phyloP scores from a whole-genome alignment of 2,888 invertebrate species.

The Caenorhabditis japonica region DNA sequence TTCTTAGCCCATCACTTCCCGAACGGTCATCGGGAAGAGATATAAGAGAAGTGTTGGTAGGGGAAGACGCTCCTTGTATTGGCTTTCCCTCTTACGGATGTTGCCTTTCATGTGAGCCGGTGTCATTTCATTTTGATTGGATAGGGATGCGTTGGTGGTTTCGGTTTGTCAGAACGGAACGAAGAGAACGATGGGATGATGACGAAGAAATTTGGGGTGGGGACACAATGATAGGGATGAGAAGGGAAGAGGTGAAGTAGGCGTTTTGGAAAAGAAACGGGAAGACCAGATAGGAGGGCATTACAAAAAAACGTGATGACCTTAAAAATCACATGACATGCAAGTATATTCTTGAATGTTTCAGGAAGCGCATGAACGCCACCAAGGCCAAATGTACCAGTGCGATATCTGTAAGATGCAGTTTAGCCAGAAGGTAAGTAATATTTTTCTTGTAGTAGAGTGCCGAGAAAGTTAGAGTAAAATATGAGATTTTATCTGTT shows the following conservation, averaged over 20 bases:
- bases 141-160: neutral
- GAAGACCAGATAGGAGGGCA: constrained; percentile 49
- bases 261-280: constrained; percentile 46
- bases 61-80: constrained; percentile 20
- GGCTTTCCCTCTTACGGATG: constrained; percentile 56
- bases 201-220: constrained; percentile 17
- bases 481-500: neutral
- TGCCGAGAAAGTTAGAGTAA: too few species aligned
- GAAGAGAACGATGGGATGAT: constrained; percentile 19
- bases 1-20: constrained; percentile 39
- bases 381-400: constrained; percentile 87
- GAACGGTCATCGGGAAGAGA: constrained; percentile 49
- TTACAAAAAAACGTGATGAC: constrained; percentile 51
- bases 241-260: constrained; percentile 18
- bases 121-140: constrained; percentile 38
- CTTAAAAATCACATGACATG: constrained; percentile 47
- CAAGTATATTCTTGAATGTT: constrained; percentile 55
- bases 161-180: constrained; percentile 7
- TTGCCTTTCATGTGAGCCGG: constrained; percentile 54
- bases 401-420: constrained; percentile 97
- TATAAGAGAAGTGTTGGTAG: constrained; percentile 37
- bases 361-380: constrained; percentile 76
- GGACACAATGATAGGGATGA: constrained; percentile 17
- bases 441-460: neutral
- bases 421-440: constrained; percentile 86